Base-by-base conservation (phyloP, 1,140 invertebrate species). In the Lordiphosa mommai region DNA sequence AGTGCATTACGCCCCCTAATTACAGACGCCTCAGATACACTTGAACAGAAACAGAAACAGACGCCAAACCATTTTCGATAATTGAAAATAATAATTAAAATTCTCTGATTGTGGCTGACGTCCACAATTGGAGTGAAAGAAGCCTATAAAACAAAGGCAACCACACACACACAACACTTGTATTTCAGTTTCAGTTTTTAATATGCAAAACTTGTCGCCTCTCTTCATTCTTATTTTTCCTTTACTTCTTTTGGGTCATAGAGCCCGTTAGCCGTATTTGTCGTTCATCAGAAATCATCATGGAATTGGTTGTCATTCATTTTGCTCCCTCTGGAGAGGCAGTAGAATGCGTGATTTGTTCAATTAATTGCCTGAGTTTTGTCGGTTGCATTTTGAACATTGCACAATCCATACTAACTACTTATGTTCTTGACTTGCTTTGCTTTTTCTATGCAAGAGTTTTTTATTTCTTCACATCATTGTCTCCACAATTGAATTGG, bases 81-180 rank as follows among this genome's bases (percentile, higher is more conserved):
- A 86, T 86, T 86, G 84, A 86, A 86, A 86, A 86, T 65, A 84
- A 87, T 84, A 87, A 86, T 87, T 86, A 86, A 86, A 86, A 87
- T 87, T 86, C 84, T 71, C 69, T 74, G 84, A 86, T 82, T 79
- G 61, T 29, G 60, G 47, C 41, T 69, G 69, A 73, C 73, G 76
- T 70, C 55, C 76, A 59, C 76, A 79, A 82, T 74, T 82, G 76
- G 71, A 79, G 56, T 74, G 76, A 65, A 79, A 70, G 65, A 66
- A 52, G 46, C 20, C 23, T 34, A 30, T 14, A 58, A 14, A 33
- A 41, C 16, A 38, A 38, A 32, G 30, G 46, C 9, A 60, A n/a
- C n/a, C 47, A 43, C 61, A 51, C 30, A 47, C 59, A 59, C 52
- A 74, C 48, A 63, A 49, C 50, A 74, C 52, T 51, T 58, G 65